Base-by-base conservation (phyloP, 2,797 vertebrate genomes). In the Acomys russatus region DNA sequence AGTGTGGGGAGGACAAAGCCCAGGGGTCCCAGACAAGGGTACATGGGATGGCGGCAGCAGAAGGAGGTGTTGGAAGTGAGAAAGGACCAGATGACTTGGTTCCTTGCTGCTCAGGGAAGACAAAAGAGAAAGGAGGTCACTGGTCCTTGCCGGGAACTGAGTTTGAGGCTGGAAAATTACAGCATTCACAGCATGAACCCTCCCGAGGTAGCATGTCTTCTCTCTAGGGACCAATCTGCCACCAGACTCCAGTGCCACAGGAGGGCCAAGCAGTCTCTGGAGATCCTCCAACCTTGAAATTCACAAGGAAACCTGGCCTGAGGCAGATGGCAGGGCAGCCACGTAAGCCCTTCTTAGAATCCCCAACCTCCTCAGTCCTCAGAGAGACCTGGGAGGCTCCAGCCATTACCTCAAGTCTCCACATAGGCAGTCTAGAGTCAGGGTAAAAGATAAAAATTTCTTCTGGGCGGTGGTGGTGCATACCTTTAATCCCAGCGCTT, bases 151-250 rank as follows among this genome's bases (percentile, higher is more conserved):
- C 30, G 9, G 56, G 38, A 33, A 51, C 49, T 8, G 10, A 79
- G 61, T 51, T 18, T 74, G 23, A 73, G 25, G 63, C 61, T 70
- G 17, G 88, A 66, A 88, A 63, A 25, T 54, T 51, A 66, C 66
- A 56, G 82, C 0, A 1, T 28, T 49, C 5, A 8, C 17, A 38
- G 4, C 28, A 0, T 30, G n/a, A 44, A 11, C 22, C n/a, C 9
- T n/a, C 33, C 66, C 71, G 82, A 73, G 74, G 54, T 30, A 33
- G 25, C 63, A 17, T 17, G 63, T 38, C 15, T 23, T 66, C 66
- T 94, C 56, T n/a, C 20, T 59, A 9, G 44, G 28, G 85, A 25
- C 68, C 70, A 59, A 4, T 38, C 10, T 30, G 59, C 74, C 33
- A 18, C 23, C 30, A 25, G 77, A 51, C n/a, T 59, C 30, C 9